Conservation (phyloP, 1,140 invertebrate species). For the Hydropsyche tenuis region DNA sequence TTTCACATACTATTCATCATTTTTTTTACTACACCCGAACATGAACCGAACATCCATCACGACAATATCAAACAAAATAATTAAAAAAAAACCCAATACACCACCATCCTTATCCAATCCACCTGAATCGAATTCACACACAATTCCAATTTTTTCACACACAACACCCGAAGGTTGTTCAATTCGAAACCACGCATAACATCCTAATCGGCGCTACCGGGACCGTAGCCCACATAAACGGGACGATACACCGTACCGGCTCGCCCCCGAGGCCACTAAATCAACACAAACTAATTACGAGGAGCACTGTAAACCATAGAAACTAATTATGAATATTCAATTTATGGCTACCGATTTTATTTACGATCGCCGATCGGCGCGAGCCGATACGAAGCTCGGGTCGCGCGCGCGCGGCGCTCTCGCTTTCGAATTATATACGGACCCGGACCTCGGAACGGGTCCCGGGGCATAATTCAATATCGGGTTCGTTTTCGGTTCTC, state of each 20-base stretch:
- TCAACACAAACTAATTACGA: conserved; percentile 49
- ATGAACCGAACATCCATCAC: no score
- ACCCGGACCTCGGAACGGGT: background rate
- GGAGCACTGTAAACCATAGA: conserved; percentile 47
- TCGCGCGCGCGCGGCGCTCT: conserved; percentile 10
- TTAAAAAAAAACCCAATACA: no score
- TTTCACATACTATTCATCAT: no score
- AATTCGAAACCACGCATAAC: background rate
- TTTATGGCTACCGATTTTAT: conserved; percentile 49
- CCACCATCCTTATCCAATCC: no score
- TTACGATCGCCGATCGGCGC: conserved; percentile 46
- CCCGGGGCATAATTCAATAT: conserved; percentile 47
- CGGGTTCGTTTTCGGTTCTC: conserved; percentile 6
- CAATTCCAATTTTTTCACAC: no score
- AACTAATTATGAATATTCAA: conserved; percentile 51
- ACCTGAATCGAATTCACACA: no score
- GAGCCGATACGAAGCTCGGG: conserved; percentile 38
- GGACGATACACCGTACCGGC: background rate
- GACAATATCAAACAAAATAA: no score
- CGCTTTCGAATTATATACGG: conserved; percentile 4
- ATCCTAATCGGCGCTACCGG: conserved; percentile 29
- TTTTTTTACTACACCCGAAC: no score
- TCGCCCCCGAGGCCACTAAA: conserved; percentile 34
- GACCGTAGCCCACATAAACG: no score
- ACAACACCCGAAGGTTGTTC: no score